Base-by-base conservation (phyloP, 2,888 invertebrate genomes). In the Pteria penguin region DNA sequence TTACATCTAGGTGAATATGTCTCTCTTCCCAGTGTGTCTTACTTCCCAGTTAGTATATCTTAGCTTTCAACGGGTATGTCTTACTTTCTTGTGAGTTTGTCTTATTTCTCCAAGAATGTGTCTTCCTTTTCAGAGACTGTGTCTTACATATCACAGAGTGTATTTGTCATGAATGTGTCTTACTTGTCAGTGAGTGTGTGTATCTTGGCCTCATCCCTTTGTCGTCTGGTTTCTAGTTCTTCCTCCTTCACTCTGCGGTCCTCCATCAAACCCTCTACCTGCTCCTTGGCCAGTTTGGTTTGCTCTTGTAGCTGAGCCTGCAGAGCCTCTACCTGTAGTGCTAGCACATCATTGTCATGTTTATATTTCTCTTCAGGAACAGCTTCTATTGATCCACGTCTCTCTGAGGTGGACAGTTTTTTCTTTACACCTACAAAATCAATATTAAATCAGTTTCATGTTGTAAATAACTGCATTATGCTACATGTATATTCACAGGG, bases 271-370 rank as follows among this genome's bases (percentile, higher is more conserved):
- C 91, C 91, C 52, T 91, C 90, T 4, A 89, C 79, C 82, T 92
- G 91, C 75, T 92, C 92, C 71, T 90, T 90, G 31, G 90, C 87
- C 45, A 92, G 81, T 72, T 89, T 89, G 0, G 90, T 90, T 75
- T 92, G 92, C 66, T 92, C 92, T 78, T 89, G 89, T 45, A 93
- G 84, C 82, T 92, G 92, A 4, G 91, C 83, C 79, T 90, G 89
- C 5, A 91, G 82, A 14, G 91, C 87, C 69, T 90, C 89, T 27
- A 92, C 87, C 80, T 92, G 90, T 22, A 90, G 79, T 4, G 84
- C 82, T 8, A 91, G 82, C 1, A 88, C 87, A 72, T 91, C 89
- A 80, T 89, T 91, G 81, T 91, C 91, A 66, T 90, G 87, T 45
- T 86, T 82, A 52, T 88, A 87, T 66, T 87, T 87, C 66, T 87